phyloP scores from a whole-genome alignment of 2,113 vertebrate species.

The Drymodes brunneopygia region DNA sequence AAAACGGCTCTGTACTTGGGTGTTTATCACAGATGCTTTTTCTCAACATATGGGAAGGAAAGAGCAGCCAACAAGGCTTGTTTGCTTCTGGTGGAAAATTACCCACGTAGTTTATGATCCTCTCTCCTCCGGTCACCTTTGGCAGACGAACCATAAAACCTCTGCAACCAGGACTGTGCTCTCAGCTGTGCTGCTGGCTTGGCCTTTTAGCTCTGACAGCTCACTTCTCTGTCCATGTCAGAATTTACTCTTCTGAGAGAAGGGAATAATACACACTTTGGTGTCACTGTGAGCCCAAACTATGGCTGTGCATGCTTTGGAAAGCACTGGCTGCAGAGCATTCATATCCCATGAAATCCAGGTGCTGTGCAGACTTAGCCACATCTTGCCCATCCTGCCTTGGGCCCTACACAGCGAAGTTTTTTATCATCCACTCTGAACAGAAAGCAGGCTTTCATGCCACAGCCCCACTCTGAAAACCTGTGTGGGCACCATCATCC shows the following conservation, averaged over 20 bases:
- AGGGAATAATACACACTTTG: background rate
- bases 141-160: background rate
- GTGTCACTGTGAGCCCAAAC: background rate
- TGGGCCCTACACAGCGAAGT: background rate
- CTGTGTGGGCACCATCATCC: background rate
- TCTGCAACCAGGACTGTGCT: background rate
- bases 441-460: background rate
- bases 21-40: conserved; percentile 10
- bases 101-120: background rate
- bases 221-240: background rate
- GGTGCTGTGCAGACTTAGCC: background rate
- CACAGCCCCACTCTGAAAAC: background rate
- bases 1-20: background rate
- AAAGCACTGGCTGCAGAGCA: background rate
- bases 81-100: conserved; percentile 40
- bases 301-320: background rate
- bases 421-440: background rate
- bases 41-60: conserved; percentile 15
- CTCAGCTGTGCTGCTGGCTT: background rate
- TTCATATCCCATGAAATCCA: background rate
- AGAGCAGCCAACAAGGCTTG: background rate
- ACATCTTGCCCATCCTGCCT: background rate
- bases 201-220: background rate
- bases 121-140: background rate
- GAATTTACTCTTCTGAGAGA: background rate